These are phyloP conservation scores for Leistus spinibarbis DNA, from an alignment of 2,888 invertebrate species.

Conservation along the genomic window DNA sequence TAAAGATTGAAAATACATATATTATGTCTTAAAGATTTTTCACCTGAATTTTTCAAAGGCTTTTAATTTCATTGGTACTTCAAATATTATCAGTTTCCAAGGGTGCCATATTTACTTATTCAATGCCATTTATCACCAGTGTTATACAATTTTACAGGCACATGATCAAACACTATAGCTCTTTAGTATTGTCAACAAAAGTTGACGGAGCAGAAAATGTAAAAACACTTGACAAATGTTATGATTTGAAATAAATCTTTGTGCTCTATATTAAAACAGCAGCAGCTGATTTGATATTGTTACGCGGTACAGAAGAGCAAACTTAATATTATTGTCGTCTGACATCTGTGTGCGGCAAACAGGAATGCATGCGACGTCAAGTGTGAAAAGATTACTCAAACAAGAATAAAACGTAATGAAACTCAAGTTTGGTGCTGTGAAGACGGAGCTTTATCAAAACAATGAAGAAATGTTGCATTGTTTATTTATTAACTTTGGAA, in stretches of 20 bases:
- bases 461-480: not conserved
- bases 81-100: no score
- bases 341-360: not conserved
- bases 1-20: not conserved
- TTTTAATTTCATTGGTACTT: no score
- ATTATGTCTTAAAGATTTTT: not conserved
- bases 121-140: no score
- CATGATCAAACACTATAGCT: no score
- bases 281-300: not conserved
- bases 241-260: no score
- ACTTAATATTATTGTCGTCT: not conserved
- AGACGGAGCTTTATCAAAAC: not conserved
- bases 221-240: no score
- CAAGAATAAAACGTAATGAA: not conserved
- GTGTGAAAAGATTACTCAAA: not conserved
- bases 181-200: no score
- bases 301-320: not conserved
- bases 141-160: no score
- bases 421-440: not conserved
- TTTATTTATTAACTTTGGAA: not conserved
- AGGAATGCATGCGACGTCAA: not conserved
- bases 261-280: not conserved
- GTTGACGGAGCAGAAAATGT: no score
- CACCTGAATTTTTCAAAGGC: no score
- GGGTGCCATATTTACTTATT: no score